Conservation (phyloP, 2,113 vertebrate genomes). For the Harpagus bidentatus region DNA sequence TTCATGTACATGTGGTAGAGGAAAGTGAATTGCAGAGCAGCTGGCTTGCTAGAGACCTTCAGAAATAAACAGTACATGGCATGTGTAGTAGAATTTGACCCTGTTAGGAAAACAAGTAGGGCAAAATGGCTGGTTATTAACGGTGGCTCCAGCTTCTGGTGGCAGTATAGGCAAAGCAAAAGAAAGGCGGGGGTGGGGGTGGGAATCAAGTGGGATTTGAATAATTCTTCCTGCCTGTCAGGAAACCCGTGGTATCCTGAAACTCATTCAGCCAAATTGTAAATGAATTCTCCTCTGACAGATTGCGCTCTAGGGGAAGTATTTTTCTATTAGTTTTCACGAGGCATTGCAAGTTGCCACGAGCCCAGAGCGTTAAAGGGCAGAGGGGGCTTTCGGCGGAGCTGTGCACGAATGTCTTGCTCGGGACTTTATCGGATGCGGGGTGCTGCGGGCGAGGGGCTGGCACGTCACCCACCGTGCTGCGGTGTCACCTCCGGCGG, state of each 20-base stretch:
- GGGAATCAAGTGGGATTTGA: background rate
- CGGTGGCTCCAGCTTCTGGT: background rate
- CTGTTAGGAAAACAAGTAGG: background rate
- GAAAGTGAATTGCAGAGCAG: background rate
- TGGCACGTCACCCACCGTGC: rapidly evolving
- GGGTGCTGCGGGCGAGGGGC: background rate
- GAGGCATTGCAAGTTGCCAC: background rate
- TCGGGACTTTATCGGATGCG: rapidly evolving
- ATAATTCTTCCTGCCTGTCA: background rate
- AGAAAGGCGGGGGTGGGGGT: too few relatives aligned
- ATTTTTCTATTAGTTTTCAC: background rate
- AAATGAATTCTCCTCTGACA: background rate
- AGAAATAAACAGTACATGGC: background rate
- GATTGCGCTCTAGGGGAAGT: background rate
- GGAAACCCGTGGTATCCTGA: background rate
- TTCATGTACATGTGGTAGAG: background rate
- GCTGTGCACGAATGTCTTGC: background rate
- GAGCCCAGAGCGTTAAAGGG: background rate
- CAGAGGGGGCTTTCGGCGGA: background rate
- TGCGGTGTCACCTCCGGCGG: rapidly evolving
- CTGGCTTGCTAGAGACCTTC: background rate
- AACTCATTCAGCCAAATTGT: background rate
- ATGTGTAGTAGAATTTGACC: background rate
- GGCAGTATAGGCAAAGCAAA: too few relatives aligned
- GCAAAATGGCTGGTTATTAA: background rate